A percentile compares a stretch with the other conserved stretches of the same genome.
Conservation (phyloP, 2,797 vertebrate species). For the Neosilurus hyrtlii region DNA sequence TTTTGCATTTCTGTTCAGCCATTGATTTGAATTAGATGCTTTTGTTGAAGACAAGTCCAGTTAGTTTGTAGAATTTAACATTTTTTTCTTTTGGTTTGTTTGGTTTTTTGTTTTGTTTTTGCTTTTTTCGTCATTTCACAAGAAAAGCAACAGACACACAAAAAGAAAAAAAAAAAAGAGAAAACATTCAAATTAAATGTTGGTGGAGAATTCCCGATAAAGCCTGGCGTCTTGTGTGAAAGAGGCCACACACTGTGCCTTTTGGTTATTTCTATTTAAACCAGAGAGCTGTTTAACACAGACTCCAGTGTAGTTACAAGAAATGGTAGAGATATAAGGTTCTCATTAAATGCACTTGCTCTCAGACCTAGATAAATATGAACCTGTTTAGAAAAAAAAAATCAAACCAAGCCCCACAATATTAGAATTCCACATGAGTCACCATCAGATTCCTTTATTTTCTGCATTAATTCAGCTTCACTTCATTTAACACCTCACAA, state of each 20-base stretch:
- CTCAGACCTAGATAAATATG: no score
- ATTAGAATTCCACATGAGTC: background rate
- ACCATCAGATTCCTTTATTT: background rate
- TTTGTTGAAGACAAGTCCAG: slow-evolving; percentile 58
- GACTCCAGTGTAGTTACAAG: background rate
- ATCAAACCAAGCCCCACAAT: background rate
- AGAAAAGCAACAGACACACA: slow-evolving; percentile 56
- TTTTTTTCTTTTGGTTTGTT: background rate
- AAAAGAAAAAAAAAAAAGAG: slow-evolving; percentile 39
- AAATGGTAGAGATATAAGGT: no score
- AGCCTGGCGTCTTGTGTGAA: slow-evolving; percentile 52
- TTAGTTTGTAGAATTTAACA: slow-evolving; percentile 42
- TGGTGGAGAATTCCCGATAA: slow-evolving; percentile 63
- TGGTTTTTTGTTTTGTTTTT: slow-evolving; percentile 47
- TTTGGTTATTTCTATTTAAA: background rate
- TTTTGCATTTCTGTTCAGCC: slow-evolving; percentile 37
- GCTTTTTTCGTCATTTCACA: slow-evolving; percentile 63
- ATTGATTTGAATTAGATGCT: slow-evolving; percentile 61
- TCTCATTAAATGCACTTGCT: no score
- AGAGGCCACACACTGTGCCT: slow-evolving; percentile 6
- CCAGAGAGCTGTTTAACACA: background rate
- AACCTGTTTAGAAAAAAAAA: background rate
- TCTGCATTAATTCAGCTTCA: background rate
- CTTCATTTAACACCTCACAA: background rate
- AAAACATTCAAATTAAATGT: slow-evolving; percentile 71